These are phyloP conservation scores for Tetranychus urticae DNA, from an alignment of 1,140 invertebrate species.

Conservation along the genomic window DNA sequence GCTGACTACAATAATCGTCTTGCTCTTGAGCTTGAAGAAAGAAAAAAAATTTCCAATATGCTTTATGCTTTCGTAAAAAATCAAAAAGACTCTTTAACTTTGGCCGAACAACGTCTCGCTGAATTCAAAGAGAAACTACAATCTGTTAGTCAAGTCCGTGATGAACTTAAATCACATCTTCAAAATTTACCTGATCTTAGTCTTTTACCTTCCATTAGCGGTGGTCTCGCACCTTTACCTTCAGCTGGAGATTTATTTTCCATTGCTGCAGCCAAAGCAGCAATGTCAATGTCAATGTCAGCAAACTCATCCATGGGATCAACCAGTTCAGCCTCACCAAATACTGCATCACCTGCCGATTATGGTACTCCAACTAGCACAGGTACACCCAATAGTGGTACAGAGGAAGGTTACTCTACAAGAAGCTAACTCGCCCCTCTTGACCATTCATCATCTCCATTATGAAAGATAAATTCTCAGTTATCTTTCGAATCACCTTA, in stretches of 20 bases:
- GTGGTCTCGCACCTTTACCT: slow-evolving; percentile 64
- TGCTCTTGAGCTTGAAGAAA: slow-evolving; percentile 59
- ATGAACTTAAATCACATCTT: slow-evolving; percentile 72
- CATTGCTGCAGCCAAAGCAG: background rate
- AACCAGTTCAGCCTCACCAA: slow-evolving; percentile 1
- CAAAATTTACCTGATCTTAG: slow-evolving; percentile 76
- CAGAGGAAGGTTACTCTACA: too few species aligned
- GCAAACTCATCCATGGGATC: background rate
- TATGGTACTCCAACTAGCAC: background rate
- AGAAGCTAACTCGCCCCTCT: too few species aligned
- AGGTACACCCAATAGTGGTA: background rate
- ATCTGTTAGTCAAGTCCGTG: slow-evolving; percentile 51
- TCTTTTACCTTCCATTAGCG: slow-evolving; percentile 64
- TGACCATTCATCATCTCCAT: too few species aligned
- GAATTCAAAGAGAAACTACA: slow-evolving; percentile 63
- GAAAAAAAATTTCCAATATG: slow-evolving; percentile 55
- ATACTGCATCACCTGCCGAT: slow-evolving; percentile 3
- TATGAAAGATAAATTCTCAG: too few species aligned
- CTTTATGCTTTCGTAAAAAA: slow-evolving; percentile 57
- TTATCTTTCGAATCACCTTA: too few species aligned
- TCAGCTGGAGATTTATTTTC: slow-evolving; percentile 79
- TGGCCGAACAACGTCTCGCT: slow-evolving; percentile 63
- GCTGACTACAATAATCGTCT: slow-evolving; percentile 69
- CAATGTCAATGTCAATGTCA: too few species aligned
- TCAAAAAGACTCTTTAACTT: slow-evolving; percentile 54